Evolutionary conservation across 2,113 vertebrate genomes (phyloP).

Genomic region (Cyanistes caeruleus): DNA sequence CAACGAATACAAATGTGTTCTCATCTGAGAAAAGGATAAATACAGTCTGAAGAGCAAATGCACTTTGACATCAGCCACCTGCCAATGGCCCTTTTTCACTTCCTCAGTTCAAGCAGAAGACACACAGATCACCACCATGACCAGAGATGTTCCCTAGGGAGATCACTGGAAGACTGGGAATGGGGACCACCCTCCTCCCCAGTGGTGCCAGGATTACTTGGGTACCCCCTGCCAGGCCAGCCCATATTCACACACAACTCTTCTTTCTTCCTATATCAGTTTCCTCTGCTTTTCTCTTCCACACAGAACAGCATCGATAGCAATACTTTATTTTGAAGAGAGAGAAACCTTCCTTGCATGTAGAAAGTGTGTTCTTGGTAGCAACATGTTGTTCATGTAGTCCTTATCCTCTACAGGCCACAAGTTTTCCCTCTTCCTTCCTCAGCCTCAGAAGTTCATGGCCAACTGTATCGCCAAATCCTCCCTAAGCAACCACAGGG

Average conservation of each 20-base stretch:
- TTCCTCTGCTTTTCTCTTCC: not conserved
- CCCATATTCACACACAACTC: not conserved
- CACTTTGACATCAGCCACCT: not conserved
- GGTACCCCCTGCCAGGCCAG: not conserved
- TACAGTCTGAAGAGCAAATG: not conserved
- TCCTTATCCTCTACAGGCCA: not conserved
- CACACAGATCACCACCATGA: not conserved
- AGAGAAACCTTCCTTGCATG: not conserved
- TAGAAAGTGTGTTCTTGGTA: not conserved
- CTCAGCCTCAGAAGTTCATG: not conserved
- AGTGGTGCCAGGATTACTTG: not conserved
- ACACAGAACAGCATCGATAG: not conserved
- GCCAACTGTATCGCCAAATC: not conserved
- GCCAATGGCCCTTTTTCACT: not conserved
- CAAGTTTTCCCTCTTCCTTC: not conserved
- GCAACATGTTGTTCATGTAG: not conserved
- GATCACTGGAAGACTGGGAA: not conserved
- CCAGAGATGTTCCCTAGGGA: not conserved
- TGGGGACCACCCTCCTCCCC: not conserved
- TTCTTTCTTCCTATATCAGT: not conserved
- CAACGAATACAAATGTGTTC: not conserved
- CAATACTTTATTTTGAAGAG: not conserved
- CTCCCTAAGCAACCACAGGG: not conserved
- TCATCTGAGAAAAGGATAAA: not conserved
- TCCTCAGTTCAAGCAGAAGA: not conserved